Base-by-base conservation (phyloP, 2,797 vertebrate species). In the Sebastes oblongus region DNA sequence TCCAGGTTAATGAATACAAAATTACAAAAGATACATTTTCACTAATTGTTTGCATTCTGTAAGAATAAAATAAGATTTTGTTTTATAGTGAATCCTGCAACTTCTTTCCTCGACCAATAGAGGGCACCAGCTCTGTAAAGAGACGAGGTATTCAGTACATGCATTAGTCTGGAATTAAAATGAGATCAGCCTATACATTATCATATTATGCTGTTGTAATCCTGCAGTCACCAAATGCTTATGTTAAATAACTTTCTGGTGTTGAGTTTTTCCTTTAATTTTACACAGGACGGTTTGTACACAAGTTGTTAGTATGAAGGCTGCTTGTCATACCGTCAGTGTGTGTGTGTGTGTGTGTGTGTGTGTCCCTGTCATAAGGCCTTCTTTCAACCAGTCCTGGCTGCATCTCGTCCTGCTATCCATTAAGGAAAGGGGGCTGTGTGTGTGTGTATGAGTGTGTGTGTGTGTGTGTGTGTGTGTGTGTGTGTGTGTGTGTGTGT, bases 371-470 rank as follows among this genome's bases (percentile, higher is more conserved):
- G 71, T 80, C 79, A 86, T 91, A 95, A 93, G 86, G 84, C 80
- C 81, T 86, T 77, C 93, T 90, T 94, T 94, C 86, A 94, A 87
- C 75, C 59, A 71, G 66, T 80, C 84, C 87, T 82, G 84, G 84
- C 84, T 50, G 76, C 80, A 88, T 90, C 89, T 88, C 75, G 59
- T 79, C 80, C 77, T 79, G 80, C 78, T 83, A 85, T 89, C 84
- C 81, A 68, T 75, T 74, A 78, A 80, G 70, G 72, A 75, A 55
- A 71, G 22, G 52, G 14, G 39, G 25, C 32, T 30, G n/a, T 34
- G 64, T 62, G 56, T 69, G 36, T 39, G 36, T 39, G 34, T 36
- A 36, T 36, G 34, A 36, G 34, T 36, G 55, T 59, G 73, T 32
- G 52, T 72, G 25, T 29, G 30, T 36, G 67, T 18, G 25, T 54